These are phyloP conservation scores for Pyrochroa serraticornis DNA, from an alignment of 2,888 invertebrate species.

Conservation along the genomic window DNA sequence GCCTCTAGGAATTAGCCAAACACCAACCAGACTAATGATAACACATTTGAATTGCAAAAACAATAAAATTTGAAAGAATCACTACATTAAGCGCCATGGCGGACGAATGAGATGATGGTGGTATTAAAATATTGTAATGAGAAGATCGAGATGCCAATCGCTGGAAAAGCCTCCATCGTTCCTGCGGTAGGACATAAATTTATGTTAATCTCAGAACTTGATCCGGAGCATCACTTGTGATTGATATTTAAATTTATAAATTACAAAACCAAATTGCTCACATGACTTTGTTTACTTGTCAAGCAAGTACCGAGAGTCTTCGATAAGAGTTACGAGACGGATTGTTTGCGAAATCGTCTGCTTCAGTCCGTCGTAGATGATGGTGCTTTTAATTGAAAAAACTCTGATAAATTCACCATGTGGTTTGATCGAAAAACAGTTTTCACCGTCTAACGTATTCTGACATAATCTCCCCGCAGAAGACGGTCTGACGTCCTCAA, in stretches of 20 bases:
- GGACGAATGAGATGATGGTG: background rate
- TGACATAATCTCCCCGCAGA: constrained; percentile 44
- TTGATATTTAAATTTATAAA: constrained; percentile 47
- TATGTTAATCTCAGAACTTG: constrained; percentile 41
- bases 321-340: constrained; percentile 13
- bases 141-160: constrained; percentile 16
- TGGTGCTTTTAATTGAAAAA: background rate
- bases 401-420: constrained; percentile 12
- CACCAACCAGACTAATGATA: no score
- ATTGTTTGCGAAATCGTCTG: constrained; percentile 3
- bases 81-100: no score
- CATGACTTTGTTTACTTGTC: constrained; percentile 32
- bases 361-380: background rate
- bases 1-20: no score
- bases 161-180: constrained; percentile 11
- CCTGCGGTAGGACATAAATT: constrained; percentile 32
- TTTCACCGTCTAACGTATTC: constrained; percentile 36
- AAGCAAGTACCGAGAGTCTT: constrained; percentile 17
- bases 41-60: no score
- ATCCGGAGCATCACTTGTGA: constrained; percentile 36
- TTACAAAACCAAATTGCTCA: constrained; percentile 45
- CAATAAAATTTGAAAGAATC: no score
- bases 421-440: constrained; percentile 14
- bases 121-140: constrained; percentile 6
- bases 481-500: constrained; percentile 40